Conservation (phyloP, 2,113 vertebrate genomes). For the Clinocottus analis region DNA sequence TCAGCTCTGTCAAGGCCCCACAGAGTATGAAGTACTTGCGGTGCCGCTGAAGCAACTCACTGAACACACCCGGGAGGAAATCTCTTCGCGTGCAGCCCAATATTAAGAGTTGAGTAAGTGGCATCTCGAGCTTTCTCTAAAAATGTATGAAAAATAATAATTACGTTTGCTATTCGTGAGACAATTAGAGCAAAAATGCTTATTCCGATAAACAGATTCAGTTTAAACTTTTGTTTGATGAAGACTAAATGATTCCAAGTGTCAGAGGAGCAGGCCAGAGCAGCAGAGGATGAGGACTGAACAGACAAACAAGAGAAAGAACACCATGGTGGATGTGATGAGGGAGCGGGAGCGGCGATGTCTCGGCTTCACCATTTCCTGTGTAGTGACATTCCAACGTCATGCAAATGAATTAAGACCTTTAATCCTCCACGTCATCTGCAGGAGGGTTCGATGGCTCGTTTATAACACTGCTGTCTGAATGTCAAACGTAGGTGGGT, state of each 20-base stretch:
- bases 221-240: background rate
- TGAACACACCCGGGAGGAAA: slow-evolving; percentile 11
- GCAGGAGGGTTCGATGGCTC: slow-evolving; percentile 56
- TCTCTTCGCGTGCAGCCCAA: slow-evolving; percentile 2
- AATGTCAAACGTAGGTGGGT: slow-evolving; percentile 66
- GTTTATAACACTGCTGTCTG: slow-evolving; percentile 63
- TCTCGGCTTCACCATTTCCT: slow-evolving; percentile 13
- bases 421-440: slow-evolving; percentile 58
- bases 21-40: slow-evolving; percentile 2
- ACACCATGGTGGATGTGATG: slow-evolving; percentile 2
- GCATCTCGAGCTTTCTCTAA: background rate
- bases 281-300: background rate
- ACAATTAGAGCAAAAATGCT: background rate
- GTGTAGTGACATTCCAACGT: background rate
- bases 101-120: background rate
- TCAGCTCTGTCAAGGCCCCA: slow-evolving; percentile 37
- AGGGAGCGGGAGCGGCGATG: background rate
- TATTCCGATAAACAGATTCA: background rate
- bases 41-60: slow-evolving; percentile 17
- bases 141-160: background rate
- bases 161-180: background rate
- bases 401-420: slow-evolving; percentile 37
- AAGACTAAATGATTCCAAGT: background rate
- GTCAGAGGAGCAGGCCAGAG: background rate
- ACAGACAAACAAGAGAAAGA: background rate